Conservation (phyloP, 2,113 vertebrate genomes). For the Tautogolabrus adspersus region DNA sequence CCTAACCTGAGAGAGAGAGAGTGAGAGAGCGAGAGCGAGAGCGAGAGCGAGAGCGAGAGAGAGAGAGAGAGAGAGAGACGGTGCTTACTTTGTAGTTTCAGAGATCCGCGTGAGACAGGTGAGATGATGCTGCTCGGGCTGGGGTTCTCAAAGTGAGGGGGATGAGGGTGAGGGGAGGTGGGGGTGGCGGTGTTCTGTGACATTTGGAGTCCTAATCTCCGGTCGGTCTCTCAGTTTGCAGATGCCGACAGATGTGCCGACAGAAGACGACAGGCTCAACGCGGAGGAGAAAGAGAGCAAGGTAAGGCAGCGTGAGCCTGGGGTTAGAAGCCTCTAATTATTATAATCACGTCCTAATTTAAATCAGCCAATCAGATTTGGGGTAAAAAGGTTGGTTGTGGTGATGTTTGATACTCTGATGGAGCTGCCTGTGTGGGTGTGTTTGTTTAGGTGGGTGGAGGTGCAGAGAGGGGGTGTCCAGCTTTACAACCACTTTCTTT, state of each 20-base stretch:
- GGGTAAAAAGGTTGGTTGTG: background rate
- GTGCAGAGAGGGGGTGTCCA: constrained; percentile 30
- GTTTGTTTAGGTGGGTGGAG: constrained; percentile 12
- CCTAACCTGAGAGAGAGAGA: constrained; percentile 30
- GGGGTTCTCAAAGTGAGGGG: constrained; percentile 46
- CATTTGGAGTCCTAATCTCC: constrained; percentile 34
- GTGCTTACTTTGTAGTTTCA: constrained; percentile 63
- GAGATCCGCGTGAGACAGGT: constrained; percentile 74
- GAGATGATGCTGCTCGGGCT: constrained; percentile 44
- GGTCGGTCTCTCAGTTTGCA: constrained; percentile 63
- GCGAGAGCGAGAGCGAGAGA: background rate
- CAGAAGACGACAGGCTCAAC: constrained; percentile 69
- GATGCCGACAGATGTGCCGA: constrained; percentile 81
- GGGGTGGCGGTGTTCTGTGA: background rate
- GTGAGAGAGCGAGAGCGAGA: constrained; percentile 8
- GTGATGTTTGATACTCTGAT: constrained; percentile 3
- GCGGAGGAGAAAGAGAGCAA: constrained; percentile 61
- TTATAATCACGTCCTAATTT: background rate
- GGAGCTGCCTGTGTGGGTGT: background rate
- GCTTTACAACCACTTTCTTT: constrained; percentile 1
- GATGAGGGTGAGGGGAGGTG: background rate
- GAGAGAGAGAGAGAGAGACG: constrained; percentile 5
- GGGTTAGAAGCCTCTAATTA: background rate
- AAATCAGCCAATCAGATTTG: background rate
- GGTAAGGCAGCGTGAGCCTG: constrained; percentile 41